Conservation (phyloP, 2,888 invertebrate species). For the Ophion ventricosus region DNA sequence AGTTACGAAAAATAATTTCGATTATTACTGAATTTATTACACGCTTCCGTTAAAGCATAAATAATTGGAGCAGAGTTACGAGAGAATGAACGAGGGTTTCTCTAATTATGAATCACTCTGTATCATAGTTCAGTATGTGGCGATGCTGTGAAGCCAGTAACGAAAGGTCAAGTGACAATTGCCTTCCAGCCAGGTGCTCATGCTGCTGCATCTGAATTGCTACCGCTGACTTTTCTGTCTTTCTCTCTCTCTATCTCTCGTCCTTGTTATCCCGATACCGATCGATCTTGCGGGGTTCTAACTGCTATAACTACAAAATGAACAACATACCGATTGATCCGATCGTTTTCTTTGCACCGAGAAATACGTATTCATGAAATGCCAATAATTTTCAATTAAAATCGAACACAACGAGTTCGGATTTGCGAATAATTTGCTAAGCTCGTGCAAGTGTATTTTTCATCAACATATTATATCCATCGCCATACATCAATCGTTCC, state of each 20-base stretch:
- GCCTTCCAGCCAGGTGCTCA: constrained; percentile 68
- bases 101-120: constrained; percentile 54
- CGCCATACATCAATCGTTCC: not conserved
- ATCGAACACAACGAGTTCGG: not conserved
- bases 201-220: constrained; percentile 38
- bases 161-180: constrained; percentile 71
- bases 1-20: not conserved
- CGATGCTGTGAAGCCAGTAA: constrained; percentile 52
- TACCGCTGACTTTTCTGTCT: constrained; percentile 49
- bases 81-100: not conserved
- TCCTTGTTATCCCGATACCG: constrained; percentile 67
- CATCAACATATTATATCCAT: not conserved
- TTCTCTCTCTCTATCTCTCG: constrained; percentile 48
- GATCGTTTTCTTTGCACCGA: constrained; percentile 41
- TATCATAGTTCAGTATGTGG: constrained; percentile 48
- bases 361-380: constrained; percentile 21
- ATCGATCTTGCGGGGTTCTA: constrained; percentile 63
- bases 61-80: not conserved
- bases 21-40: not conserved
- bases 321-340: constrained; percentile 63
- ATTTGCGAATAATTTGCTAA: not conserved
- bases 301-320: constrained; percentile 41
- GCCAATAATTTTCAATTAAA: constrained; percentile 3
- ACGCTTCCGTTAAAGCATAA: not conserved
- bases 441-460: not conserved